A percentile compares a stretch with the other conserved stretches of the same genome.
phyloP scores from a whole-genome alignment of 2,888 invertebrate genomes.

The Epirrhoe tristata region DNA sequence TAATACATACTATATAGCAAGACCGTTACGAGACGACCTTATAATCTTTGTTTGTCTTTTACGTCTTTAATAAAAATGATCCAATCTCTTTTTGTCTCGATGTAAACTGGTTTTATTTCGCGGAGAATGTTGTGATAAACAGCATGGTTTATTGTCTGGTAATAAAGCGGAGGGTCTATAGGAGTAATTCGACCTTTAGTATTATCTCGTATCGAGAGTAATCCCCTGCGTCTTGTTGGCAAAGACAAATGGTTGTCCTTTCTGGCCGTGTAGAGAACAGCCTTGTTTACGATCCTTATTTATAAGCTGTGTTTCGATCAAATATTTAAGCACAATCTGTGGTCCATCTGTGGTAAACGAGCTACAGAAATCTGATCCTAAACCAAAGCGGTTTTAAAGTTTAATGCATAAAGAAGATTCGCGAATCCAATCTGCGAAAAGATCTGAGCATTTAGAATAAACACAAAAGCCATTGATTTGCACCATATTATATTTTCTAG shows the following conservation, averaged over 20 bases:
- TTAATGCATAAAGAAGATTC: background rate
- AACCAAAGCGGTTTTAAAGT: conserved; percentile 13
- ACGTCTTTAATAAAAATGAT: conserved; percentile 56
- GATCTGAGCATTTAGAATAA: background rate
- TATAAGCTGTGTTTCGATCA: conserved; percentile 17
- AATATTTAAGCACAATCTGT: conserved; percentile 21
- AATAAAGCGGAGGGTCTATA: conserved; percentile 65
- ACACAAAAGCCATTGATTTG: background rate
- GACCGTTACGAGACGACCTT: conserved; percentile 52
- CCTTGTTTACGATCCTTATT: conserved; percentile 41
- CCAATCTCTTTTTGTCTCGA: conserved; percentile 51
- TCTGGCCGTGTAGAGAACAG: conserved; percentile 50
- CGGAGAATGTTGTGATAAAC: conserved; percentile 62
- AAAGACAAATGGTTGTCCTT: conserved; percentile 53
- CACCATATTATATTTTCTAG: background rate
- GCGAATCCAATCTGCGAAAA: background rate
- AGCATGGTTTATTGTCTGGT: conserved; percentile 63
- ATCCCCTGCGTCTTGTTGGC: conserved; percentile 58
- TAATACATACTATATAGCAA: conserved; percentile 34
- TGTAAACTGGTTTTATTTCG: conserved; percentile 62
- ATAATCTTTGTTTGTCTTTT: conserved; percentile 64
- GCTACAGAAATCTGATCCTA: conserved; percentile 11
- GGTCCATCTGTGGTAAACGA: conserved; percentile 18
- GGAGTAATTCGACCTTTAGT: conserved; percentile 71
- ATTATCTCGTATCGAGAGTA: conserved; percentile 57